Evolutionary conservation across 2,113 vertebrate genomes (phyloP), one percentile per base, ranked within the genome.

Genomic region (Mugil cephalus): DNA sequence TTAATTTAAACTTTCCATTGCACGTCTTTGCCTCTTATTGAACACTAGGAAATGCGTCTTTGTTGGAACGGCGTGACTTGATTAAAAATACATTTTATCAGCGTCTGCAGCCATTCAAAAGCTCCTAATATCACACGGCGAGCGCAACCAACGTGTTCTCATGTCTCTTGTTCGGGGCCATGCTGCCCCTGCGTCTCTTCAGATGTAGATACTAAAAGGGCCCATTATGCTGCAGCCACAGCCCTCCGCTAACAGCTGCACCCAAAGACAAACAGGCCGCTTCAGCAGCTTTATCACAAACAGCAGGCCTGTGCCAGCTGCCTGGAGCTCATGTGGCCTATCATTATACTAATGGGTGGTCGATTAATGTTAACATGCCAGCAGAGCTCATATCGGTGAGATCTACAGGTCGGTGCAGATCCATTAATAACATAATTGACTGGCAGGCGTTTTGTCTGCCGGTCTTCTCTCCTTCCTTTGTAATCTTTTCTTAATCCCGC

Each of bases 351-450:
- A 92, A 92, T 83, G 82, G 88, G n/a, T 3, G 30, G n/a, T 68
- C 71, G 53, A 88, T 92, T 85, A 83, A 90, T 87, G 90, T 52
- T 69, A 87, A 89, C 85, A 82, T 74, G 85, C 83, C 79, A 75
- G 71, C 77, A 66, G 78, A 79, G 83, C 81, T 83, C 40, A 55
- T 83, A 81, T 86, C 70, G 9, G 24, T 35, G 34, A 66, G 53
- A 88, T 88, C 76, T 79, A 40, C 74, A 79, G 73, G 83, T 82
- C 40, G 24, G 4, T 10, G 47, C 62, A n/a, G 54, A 64, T 56
- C 51, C 74, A 77, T 77, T 68, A 71, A 64, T 79, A 75, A 80
- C 14, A 58, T 56, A 55, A 78, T 53, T 58, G 69, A 80, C 46
- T 21, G 45, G 21, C 30, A 6, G 13, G 42, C 38, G 54, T 45